Conservation (phyloP, 1,140 invertebrate species). For the Hypothenemus hampei region DNA sequence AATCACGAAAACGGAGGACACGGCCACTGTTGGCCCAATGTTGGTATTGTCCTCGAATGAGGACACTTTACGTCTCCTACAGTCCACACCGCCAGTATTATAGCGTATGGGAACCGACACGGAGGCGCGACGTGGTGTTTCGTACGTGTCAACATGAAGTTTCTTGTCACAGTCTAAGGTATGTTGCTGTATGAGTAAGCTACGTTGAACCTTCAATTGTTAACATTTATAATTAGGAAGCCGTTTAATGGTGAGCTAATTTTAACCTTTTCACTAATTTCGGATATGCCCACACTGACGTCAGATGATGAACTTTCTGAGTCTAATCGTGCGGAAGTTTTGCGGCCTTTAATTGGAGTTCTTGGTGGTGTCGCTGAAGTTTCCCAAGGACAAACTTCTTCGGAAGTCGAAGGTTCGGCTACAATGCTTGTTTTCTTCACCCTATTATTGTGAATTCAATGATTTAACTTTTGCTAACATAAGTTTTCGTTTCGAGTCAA, state of each 20-base stretch:
- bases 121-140: constrained; percentile 45
- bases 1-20: constrained; percentile 38
- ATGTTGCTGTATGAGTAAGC: constrained; percentile 56
- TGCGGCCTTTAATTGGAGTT: constrained; percentile 40
- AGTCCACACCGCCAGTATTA: constrained; percentile 23
- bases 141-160: constrained; percentile 40
- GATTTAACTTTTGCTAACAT: too few species aligned
- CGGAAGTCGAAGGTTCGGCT: constrained; percentile 48
- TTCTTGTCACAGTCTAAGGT: constrained; percentile 53
- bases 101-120: constrained; percentile 45
- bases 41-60: constrained; percentile 46
- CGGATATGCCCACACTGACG: constrained; percentile 57
- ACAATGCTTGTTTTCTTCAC: constrained; percentile 44
- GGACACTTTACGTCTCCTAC: constrained; percentile 44
- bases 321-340: constrained; percentile 55
- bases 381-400: constrained; percentile 69
- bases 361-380: constrained; percentile 32
- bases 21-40: constrained; percentile 41
- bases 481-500: too few species aligned
- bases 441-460: constrained; percentile 19
- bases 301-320: constrained; percentile 67
- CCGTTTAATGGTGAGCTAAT: neutral
- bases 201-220: constrained; percentile 33
- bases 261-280: constrained; percentile 52
- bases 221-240: neutral